Conservation (phyloP, 2,888 invertebrate species). For the Sphaerophoria rueppellii region DNA sequence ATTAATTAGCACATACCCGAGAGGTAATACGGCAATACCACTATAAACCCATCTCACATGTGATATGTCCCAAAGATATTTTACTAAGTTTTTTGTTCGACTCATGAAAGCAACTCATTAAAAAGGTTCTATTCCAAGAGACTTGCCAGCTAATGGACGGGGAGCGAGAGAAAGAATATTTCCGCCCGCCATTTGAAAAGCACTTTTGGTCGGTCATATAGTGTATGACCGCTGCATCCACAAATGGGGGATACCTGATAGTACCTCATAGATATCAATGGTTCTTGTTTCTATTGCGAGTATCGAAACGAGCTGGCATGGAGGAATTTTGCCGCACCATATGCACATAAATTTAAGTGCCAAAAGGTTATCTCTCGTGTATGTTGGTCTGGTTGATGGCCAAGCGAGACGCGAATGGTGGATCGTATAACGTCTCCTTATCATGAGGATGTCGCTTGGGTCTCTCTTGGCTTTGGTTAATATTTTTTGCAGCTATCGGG, state of each 20-base stretch:
- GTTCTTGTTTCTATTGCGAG: slow-evolving; percentile 34
- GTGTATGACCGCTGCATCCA: slow-evolving; percentile 58
- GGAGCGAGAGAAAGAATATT: neutral
- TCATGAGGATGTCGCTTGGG: slow-evolving; percentile 59
- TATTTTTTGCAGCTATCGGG: neutral
- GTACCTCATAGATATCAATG: slow-evolving; percentile 73
- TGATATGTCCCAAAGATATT: slow-evolving; percentile 71
- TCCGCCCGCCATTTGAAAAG: slow-evolving; percentile 2
- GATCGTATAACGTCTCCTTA: slow-evolving; percentile 23
- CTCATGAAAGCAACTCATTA: slow-evolving; percentile 57
- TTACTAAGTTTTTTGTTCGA: slow-evolving; percentile 25
- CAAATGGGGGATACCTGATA: slow-evolving; percentile 70
- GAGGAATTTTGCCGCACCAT: slow-evolving; percentile 39
- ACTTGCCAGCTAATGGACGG: slow-evolving; percentile 13
- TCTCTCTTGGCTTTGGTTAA: slow-evolving; percentile 9
- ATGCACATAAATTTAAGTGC: slow-evolving; percentile 69
- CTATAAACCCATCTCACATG: slow-evolving; percentile 60
- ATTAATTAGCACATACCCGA: slow-evolving; percentile 71
- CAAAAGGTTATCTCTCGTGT: slow-evolving; percentile 69
- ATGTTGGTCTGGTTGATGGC: neutral
- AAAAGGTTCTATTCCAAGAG: slow-evolving; percentile 54
- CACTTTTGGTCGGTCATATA: neutral
- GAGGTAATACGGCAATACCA: slow-evolving; percentile 25
- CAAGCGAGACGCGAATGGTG: slow-evolving; percentile 3
- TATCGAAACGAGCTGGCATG: neutral